These are phyloP conservation scores for Proterorhinus semilunaris DNA, from an alignment of 2,113 vertebrate species.

Conservation along the genomic window DNA sequence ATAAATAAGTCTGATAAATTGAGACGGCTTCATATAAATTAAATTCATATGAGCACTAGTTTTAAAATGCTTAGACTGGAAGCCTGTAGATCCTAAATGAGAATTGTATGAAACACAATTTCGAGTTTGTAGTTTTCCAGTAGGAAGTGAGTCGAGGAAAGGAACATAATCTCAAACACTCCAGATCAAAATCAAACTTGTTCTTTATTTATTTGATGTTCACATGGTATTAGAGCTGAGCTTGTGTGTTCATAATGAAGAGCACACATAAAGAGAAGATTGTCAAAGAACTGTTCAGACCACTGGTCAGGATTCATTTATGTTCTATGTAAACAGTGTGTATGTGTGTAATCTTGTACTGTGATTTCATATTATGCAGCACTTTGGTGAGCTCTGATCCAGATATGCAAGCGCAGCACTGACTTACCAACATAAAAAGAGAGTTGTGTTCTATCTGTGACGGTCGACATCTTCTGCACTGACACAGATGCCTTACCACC, in stretches of 20 bases:
- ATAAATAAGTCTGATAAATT: too few species aligned
- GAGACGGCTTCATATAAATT: too few species aligned
- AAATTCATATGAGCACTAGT: too few species aligned
- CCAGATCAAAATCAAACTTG: constrained; percentile 57
- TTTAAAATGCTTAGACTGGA: too few species aligned
- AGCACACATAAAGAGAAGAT: neutral
- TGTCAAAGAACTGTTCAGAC: neutral
- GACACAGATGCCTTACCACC: constrained; percentile 29
- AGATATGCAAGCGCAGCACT: constrained; percentile 3
- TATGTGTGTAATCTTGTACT: constrained; percentile 46
- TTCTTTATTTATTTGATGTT: constrained; percentile 1
- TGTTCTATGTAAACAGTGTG: neutral
- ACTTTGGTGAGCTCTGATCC: constrained; percentile 27
- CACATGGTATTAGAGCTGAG: too few species aligned
- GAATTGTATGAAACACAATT: too few species aligned
- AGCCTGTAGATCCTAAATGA: too few species aligned
- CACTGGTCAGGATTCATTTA: neutral
- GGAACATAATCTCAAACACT: constrained; percentile 45
- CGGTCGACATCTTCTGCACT: constrained; percentile 31
- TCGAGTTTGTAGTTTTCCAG: too few species aligned
- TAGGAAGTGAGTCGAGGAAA: neutral
- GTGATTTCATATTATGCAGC: constrained; percentile 42
- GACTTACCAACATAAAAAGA: constrained; percentile 8
- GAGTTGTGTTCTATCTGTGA: neutral
- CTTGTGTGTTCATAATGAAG: too few species aligned